Evolutionary conservation across 35 echinoderm and acorn worm genomes (phyloP), one percentile per base, ranked within the genome.

Genomic region (Antedon bifida): DNA sequence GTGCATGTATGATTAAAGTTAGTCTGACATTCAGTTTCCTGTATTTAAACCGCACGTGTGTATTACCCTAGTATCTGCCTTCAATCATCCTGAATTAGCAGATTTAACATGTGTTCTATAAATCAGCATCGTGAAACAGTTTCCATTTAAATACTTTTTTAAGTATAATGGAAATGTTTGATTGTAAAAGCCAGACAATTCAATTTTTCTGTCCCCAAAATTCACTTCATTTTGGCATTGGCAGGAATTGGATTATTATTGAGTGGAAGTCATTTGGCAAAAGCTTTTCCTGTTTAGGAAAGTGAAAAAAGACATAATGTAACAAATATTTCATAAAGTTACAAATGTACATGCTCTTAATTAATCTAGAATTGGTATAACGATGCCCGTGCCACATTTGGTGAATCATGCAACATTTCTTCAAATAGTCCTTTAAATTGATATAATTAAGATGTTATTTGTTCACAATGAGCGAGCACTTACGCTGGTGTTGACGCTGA

Each of bases 401-500:
- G n/a, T n/a, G n/a, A n/a, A n/a, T n/a, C n/a, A n/a, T n/a, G n/a
- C n/a, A n/a, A n/a, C n/a, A n/a, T n/a, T n/a, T n/a, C n/a, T n/a
- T n/a, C n/a, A n/a, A n/a, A n/a, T n/a, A n/a, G n/a, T n/a, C n/a
- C n/a, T 42, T 42, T 42, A 14, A 7, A 7, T 42, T 42, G 38
- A 42, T 42, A 7, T 42, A 42, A 42, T 42, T 42, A 35, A 78
- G 28, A 39, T 31, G 31, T n/a, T n/a, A n/a, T n/a, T n/a, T n/a
- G n/a, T n/a, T n/a, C n/a, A n/a, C n/a, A n/a, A n/a, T n/a, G n/a
- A n/a, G n/a, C n/a, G n/a, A n/a, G n/a, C n/a, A 97, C 94, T 92
- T 86, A 99, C 95, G 95, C 95, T 73, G 95, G 92, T 80, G 95
- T 99, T 36, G 95, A 99, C 7, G 95, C 95, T 3, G 95, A 99